Evolutionary conservation across 2,113 vertebrate species (phyloP).

Genomic region (Epinephelus moara): DNA sequence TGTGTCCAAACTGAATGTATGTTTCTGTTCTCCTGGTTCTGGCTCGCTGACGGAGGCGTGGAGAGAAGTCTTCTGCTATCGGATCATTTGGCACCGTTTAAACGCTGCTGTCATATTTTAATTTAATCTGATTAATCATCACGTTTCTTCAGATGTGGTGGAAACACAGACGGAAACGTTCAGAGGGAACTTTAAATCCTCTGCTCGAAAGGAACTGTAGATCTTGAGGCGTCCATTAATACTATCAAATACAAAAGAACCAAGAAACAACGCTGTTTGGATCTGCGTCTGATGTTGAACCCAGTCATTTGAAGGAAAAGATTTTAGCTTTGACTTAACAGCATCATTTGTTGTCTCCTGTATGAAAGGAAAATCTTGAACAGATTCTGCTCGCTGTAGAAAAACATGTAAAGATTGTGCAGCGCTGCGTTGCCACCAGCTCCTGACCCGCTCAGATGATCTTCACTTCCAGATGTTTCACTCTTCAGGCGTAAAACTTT

Average conservation of each 20-base stretch:
- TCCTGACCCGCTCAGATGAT: too few relatives aligned
- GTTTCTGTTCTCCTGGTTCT: neutral
- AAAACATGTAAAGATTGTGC: neutral
- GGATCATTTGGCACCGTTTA: neutral
- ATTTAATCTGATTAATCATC: too few relatives aligned
- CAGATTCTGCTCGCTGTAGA: neutral
- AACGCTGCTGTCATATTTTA: neutral
- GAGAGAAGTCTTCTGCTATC: neutral
- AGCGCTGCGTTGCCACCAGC: neutral
- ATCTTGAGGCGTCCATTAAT: neutral
- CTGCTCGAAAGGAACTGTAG: too few relatives aligned
- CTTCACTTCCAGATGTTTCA: neutral
- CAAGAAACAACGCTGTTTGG: neutral
- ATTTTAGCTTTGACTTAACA: neutral
- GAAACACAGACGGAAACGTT: too few relatives aligned
- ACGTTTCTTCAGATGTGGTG: too few relatives aligned
- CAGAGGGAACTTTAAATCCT: neutral
- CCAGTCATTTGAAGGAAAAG: neutral
- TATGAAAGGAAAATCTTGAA: neutral
- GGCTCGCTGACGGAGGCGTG: neutral
- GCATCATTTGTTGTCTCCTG: neutral
- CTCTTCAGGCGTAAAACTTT: too few relatives aligned
- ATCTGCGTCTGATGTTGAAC: neutral
- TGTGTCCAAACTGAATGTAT: constrained; percentile 27
- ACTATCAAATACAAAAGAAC: too few relatives aligned